Conservation (phyloP, 1,140 invertebrate genomes). For the Meloidogyne chitwoodi region DNA sequence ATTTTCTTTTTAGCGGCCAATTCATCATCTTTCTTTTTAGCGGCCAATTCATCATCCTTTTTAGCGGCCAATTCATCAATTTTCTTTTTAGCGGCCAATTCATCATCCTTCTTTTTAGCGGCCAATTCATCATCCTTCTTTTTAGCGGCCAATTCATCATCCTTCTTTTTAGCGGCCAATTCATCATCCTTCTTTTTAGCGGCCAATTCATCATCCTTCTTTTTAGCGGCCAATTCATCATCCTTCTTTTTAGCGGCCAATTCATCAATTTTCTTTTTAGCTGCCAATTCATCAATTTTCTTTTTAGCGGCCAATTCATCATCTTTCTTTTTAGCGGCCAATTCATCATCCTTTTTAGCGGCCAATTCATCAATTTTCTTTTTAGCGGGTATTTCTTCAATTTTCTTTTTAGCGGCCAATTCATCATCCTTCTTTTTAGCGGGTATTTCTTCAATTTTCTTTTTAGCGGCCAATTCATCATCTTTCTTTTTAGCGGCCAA, state of each 20-base stretch:
- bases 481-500: background rate
- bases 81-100: too few relatives aligned
- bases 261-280: background rate
- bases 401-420: background rate
- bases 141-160: too few relatives aligned
- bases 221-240: background rate
- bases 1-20: background rate
- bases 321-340: too few relatives aligned
- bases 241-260: background rate
- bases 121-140: too few relatives aligned
- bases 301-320: background rate
- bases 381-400: background rate
- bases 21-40: background rate
- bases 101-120: too few relatives aligned
- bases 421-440: background rate
- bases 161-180: too few relatives aligned
- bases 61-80: background rate
- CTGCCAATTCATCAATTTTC: background rate
- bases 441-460: background rate
- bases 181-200: too few relatives aligned
- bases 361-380: background rate
- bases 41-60: background rate
- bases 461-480: background rate
- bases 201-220: background rate
- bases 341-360: too few relatives aligned